Evolutionary conservation across 1,140 invertebrate genomes (phyloP).

Genomic region (Drosophila malerkotliana): DNA sequence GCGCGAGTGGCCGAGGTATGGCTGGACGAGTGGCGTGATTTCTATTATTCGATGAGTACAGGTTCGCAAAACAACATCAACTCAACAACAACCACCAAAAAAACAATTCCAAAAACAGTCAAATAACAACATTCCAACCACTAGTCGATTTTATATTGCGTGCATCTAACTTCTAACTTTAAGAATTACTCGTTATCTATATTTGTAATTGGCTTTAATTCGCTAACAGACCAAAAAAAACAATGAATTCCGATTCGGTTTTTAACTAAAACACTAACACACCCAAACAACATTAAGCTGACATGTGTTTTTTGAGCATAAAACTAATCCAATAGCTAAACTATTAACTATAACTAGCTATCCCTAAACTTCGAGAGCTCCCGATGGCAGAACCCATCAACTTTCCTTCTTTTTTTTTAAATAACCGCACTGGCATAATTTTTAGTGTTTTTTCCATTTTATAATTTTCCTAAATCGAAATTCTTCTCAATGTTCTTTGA

Average conservation of each 20-base stretch:
- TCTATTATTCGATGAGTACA: conserved; percentile 99
- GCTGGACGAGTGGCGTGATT: conserved; percentile 99
- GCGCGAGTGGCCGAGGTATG: conserved; percentile 98
- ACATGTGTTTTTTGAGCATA: conserved; percentile 60
- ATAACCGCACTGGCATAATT: conserved; percentile 37
- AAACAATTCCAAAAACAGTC: conserved; percentile 41
- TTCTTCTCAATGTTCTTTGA: conserved; percentile 53
- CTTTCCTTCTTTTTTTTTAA: conserved; percentile 1
- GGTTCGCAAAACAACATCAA: conserved; percentile 87
- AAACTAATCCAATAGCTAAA: conserved; percentile 48
- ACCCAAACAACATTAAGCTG: conserved; percentile 13
- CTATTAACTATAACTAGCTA: conserved; percentile 32
- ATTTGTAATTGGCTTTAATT: conserved; percentile 67
- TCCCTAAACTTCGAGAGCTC: conserved; percentile 33
- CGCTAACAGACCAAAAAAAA: conserved; percentile 38
- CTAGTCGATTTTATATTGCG: conserved; percentile 59
- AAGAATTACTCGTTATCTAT: conserved; percentile 56
- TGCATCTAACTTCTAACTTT: conserved; percentile 74
- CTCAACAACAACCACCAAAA: conserved; percentile 22
- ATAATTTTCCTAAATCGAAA: conserved; percentile 42
- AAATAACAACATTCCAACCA: conserved; percentile 43
- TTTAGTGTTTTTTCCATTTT: conserved; percentile 27
- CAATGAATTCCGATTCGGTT: conserved; percentile 1
- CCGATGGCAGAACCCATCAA: conserved; percentile 26
- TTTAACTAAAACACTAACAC: conserved; percentile 57